These are phyloP conservation scores for Poecilia latipinna DNA, from an alignment of 2,113 vertebrate genomes.

Conservation along the genomic window DNA sequence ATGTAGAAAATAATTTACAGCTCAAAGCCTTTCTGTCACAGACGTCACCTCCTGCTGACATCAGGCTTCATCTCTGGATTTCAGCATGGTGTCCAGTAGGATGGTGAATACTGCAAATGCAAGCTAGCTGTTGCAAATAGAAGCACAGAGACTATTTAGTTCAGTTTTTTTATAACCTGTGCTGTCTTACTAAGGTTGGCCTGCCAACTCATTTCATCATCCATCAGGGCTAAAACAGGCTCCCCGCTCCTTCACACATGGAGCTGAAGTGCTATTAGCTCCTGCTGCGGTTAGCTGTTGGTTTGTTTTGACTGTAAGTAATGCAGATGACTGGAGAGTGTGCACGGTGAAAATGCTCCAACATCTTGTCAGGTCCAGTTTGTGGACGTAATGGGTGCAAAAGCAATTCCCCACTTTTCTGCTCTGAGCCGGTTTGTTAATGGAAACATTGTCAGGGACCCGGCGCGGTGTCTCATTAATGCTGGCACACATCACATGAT, in stretches of 20 bases:
- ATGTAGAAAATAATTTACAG: too few relatives aligned
- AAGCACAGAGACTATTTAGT: too few relatives aligned
- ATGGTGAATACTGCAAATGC: neutral
- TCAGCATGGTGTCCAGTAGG: neutral
- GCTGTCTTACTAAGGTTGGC: conserved; percentile 14
- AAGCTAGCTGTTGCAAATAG: neutral
- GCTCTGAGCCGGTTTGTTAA: conserved; percentile 11
- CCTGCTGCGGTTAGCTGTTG: conserved; percentile 16
- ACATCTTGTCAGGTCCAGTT: conserved; percentile 30
- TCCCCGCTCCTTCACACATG: conserved; percentile 18
- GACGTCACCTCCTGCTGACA: neutral
- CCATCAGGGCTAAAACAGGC: conserved; percentile 33
- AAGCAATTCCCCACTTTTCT: conserved; percentile 24
- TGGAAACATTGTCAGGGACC: conserved; percentile 17
- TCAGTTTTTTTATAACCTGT: too few relatives aligned
- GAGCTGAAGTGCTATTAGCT: conserved; percentile 21
- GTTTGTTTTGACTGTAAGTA: conserved; percentile 52
- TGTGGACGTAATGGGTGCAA: conserved; percentile 13
- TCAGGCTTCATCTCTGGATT: neutral
- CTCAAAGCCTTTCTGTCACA: neutral
- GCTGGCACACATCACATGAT: conserved; percentile 21
- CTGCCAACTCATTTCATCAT: conserved; percentile 35
- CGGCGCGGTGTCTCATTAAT: conserved; percentile 10
- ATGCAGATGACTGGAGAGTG: conserved; percentile 33
- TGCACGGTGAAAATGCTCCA: conserved; percentile 9